Conservation (phyloP, 2,113 vertebrate species). For the Scalopus aquaticus region DNA sequence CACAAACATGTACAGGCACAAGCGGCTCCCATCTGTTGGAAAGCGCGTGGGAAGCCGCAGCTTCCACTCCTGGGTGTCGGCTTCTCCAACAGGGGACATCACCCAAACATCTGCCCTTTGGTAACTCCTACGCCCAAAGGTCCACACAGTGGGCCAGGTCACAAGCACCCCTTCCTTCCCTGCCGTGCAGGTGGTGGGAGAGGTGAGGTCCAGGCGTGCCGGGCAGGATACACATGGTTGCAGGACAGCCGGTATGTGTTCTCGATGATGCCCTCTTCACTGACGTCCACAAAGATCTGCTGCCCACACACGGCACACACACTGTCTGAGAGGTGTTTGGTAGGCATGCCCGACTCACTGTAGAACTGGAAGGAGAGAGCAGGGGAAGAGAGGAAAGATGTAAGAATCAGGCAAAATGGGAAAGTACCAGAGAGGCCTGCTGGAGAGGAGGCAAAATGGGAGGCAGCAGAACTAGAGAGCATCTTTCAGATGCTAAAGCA, state of each 20-base stretch:
- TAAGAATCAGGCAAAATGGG: background rate
- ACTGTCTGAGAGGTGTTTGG: conserved; percentile 96
- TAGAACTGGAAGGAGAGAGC: conserved; percentile 89
- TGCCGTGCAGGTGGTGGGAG: background rate
- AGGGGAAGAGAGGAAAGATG: conserved; percentile 3
- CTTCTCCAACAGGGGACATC: background rate
- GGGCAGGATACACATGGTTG: conserved; percentile 98
- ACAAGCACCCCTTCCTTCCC: background rate
- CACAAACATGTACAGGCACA: no score
- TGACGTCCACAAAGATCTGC: conserved; percentile 97
- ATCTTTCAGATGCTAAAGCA: background rate
- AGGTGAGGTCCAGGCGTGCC: background rate
- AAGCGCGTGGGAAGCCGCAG: background rate
- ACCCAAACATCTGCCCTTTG: background rate
- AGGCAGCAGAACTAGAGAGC: background rate
- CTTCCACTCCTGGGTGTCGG: background rate
- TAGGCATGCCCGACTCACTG: conserved; percentile 97
- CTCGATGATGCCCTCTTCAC: conserved; percentile 98
- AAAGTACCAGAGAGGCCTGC: background rate
- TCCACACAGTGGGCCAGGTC: background rate
- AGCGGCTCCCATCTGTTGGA: background rate
- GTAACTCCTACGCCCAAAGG: background rate
- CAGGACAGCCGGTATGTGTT: conserved; percentile 98
- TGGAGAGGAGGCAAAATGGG: background rate
- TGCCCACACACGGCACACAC: conserved; percentile 98